These are phyloP conservation scores for Tetragnatha montana DNA, from an alignment of 2,888 invertebrate genomes.

Conservation along the genomic window DNA sequence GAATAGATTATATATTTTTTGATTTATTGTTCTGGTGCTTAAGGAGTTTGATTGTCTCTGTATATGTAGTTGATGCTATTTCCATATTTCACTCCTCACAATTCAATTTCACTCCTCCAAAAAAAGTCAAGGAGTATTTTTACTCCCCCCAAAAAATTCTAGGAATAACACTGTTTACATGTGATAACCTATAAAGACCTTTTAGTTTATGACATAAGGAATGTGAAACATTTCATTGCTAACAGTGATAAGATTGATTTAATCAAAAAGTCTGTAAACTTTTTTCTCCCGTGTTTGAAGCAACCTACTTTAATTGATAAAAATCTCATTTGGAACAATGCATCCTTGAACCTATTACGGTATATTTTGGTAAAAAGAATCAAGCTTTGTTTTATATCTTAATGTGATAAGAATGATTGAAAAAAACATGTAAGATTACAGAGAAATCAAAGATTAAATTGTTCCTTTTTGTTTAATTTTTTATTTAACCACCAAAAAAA, in stretches of 20 bases:
- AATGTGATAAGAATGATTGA: too few species aligned
- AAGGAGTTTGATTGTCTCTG: too few species aligned
- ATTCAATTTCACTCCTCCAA: too few species aligned
- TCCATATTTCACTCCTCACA: too few species aligned
- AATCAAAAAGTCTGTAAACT: background rate
- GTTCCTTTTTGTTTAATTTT: too few species aligned
- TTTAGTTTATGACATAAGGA: background rate
- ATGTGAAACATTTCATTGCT: background rate
- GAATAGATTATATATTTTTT: too few species aligned
- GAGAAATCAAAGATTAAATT: background rate
- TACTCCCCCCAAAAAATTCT: too few species aligned
- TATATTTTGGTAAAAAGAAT: background rate
- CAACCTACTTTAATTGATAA: conserved; percentile 2
- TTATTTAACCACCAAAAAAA: too few species aligned
- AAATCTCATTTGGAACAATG: background rate
- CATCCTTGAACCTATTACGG: background rate
- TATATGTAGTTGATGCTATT: too few species aligned
- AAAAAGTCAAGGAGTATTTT: too few species aligned
- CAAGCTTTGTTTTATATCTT: background rate
- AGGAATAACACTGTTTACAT: too few species aligned
- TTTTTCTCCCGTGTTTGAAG: background rate
- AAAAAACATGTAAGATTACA: background rate
- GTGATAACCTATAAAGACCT: background rate
- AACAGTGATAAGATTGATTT: background rate
- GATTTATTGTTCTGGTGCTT: too few species aligned